Conservation (phyloP, 1,140 invertebrate genomes). For the Bombus consobrinus region DNA sequence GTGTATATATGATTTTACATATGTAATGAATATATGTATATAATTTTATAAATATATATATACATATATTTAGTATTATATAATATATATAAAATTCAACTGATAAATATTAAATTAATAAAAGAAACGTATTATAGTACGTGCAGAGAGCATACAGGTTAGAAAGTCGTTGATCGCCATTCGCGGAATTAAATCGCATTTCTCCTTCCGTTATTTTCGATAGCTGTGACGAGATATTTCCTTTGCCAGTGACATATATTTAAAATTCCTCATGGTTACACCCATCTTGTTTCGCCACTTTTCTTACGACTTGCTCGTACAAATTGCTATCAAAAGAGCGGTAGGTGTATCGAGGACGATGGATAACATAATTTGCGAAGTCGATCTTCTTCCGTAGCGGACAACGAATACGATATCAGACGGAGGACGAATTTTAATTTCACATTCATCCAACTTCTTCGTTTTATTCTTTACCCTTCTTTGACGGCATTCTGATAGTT, state of each 20-base stretch:
- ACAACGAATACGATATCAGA: constrained; percentile 13
- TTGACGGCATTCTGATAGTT: not conserved
- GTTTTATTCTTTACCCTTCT: not conserved
- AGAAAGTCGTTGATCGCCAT: not conserved
- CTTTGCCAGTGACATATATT: not conserved
- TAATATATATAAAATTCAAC: not conserved
- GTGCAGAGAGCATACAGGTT: not conserved
- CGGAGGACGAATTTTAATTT: not conserved
- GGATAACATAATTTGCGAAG: constrained; percentile 7
- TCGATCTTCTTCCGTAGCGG: not conserved
- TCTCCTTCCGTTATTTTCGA: not conserved
- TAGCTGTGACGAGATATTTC: not conserved
- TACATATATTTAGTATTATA: too few species aligned
- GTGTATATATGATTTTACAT: too few species aligned
- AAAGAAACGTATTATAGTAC: not conserved
- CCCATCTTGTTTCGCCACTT: not conserved
- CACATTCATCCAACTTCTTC: not conserved
- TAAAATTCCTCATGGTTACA: not conserved
- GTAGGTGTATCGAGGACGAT: not conserved
- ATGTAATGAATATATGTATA: too few species aligned
- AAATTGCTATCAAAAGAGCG: constrained; percentile 11
- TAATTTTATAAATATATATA: not conserved
- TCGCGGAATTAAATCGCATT: not conserved
- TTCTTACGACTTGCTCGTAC: not conserved
- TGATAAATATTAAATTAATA: not conserved